Evolutionary conservation across 35 echinoderm and acorn worm genomes (phyloP).

Genomic region (Apostichopus japonicus): DNA sequence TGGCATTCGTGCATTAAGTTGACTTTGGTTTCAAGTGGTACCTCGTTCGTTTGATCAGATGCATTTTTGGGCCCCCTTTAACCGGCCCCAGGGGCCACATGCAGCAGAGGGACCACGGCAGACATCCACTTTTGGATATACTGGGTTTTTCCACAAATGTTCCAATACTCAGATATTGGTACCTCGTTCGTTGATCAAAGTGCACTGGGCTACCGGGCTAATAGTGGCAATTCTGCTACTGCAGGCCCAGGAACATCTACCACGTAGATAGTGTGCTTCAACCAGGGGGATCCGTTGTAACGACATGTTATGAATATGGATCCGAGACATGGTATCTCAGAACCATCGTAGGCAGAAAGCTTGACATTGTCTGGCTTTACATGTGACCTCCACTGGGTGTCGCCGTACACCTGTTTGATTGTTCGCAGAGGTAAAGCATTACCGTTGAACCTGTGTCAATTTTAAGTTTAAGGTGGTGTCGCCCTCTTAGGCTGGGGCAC

Average conservation of each 20-base stretch:
- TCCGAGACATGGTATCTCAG: conserved; percentile 54
- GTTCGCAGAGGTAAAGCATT: conserved; percentile 63
- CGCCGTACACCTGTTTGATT: conserved; percentile 60
- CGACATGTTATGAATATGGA: conserved; percentile 49
- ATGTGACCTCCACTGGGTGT: conserved; percentile 14
- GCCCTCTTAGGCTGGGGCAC: not conserved
- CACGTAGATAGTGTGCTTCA: conserved; percentile 49
- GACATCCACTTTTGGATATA: no score
- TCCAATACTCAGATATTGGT: no score
- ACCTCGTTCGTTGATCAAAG: no score
- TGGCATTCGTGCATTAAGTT: no score
- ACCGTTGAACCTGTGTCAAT: not conserved
- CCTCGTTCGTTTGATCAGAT: no score
- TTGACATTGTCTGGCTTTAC: conserved; percentile 18
- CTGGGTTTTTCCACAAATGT: no score
- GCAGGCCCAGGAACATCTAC: conserved; percentile 67
- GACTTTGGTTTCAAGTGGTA: no score
- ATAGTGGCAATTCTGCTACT: conserved; percentile 50
- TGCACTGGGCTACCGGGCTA: no score
- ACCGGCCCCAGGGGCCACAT: no score
- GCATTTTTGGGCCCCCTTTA: no score
- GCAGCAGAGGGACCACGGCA: no score
- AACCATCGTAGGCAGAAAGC: conserved; percentile 55
- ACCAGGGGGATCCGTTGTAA: conserved; percentile 56
- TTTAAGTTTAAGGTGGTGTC: not conserved